Evolutionary conservation across 2,113 vertebrate genomes (phyloP), one percentile per base, ranked within the genome.

Genomic region (Puntigrus tetrazona): DNA sequence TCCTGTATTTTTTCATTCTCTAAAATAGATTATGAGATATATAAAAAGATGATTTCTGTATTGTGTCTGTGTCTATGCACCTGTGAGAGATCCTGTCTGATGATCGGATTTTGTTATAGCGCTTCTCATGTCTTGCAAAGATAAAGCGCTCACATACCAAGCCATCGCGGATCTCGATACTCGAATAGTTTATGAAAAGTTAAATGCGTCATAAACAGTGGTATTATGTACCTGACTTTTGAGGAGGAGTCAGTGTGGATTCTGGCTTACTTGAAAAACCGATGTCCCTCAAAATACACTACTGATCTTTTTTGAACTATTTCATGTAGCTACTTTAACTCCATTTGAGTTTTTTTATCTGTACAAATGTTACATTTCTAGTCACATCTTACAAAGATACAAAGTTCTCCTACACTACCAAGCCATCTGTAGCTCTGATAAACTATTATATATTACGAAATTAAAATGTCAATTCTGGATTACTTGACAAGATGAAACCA

Each of bases 21-120:
- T 57, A 78, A 76, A 83, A 41, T 81, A 27, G 34, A 34, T 20
- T 76, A 55, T 80, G 52, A 63, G 22, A 78, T 79, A 61, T 63
- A 79, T 43, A 18, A 65, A 63, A 67, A 65, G 20, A 20, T 1
- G 4, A 14, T 61, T 61, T 27, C 14, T 14, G 25, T 29, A 3
- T 69, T 36, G 3, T 41, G 5, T 25, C 67, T 6, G 69, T 25
- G 34, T 38, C 9, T 20, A 11, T 55, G 34, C 25, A 72, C n/a
- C 4, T 72, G 38, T 72, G 38, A 72, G 22, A 41, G 69, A 43
- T 72, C 69, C 38, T 70, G 3, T 70, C 34, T 72, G 69, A 41
- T 41, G 14, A 69, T 69, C 34, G 38, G 65, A 36, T 69, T 38
- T 38, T 38, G 31, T 69, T 69, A 22, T 5, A 69, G 22, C 9